Evolutionary conservation across 2,113 vertebrate species (phyloP), one percentile per base, ranked within the genome.

Genomic region (Empidonax traillii): DNA sequence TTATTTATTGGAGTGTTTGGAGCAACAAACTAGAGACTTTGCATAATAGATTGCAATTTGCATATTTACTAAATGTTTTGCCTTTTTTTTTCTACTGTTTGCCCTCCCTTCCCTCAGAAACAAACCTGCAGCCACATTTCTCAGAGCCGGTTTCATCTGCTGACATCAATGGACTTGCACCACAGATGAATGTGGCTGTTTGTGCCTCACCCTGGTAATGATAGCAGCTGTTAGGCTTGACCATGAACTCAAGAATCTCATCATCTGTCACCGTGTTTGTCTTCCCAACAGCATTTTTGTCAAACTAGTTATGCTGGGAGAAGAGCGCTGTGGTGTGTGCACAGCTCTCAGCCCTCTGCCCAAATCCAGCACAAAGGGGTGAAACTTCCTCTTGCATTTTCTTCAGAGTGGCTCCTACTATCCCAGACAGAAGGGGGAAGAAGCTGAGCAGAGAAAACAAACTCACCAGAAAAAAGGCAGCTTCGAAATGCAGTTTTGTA

Each of bases 1-100:
- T 94, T 95, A 88, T 97, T 94, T 97, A 94, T 86, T 94, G 68
- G 59, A 93, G 85, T 90, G 68, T 88, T 93, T 90, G 88, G 88
- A 95, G 72, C 72, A 88, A 56, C 59, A 92, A 91, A 67, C 85
- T 41, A 63, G 35, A 74, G 63, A 71, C 75, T 95, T 95, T 92
- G 72, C 82, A 86, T 92, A 95, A 92, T 84, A 90, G 82, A 96
- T 88, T 67, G 52, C 35, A 86, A 93, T 96, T 97, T 94, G 88
- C 87, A 92, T 93, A 83, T 95, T 92, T 83, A 80, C 90, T 80
- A 51, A 94, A 79, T 30, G 55, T 28, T 78, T 83, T 88, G 62
- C n/a, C 43, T 71, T 94, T 89, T 35, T 89, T 35, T 93, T 47
- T 33, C 55, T 35, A 17, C 30, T 63, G 51, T 63, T 88, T 88